A percentile compares a stretch with the other conserved stretches of the same genome.
phyloP scores from a whole-genome alignment of 2,113 vertebrate species.

The Amblyopsis rosae region DNA sequence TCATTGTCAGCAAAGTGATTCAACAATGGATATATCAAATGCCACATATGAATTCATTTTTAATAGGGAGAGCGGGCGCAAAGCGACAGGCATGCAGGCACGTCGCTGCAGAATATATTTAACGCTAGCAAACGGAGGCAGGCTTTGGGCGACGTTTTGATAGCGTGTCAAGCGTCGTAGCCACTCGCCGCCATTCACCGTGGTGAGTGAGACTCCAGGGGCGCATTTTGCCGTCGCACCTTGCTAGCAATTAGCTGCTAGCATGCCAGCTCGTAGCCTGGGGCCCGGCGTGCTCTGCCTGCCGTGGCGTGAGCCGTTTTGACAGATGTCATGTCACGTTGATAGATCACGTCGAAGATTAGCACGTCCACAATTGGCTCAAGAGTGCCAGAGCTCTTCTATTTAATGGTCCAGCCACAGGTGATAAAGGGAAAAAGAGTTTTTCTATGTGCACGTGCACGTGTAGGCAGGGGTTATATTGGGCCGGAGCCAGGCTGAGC shows the following conservation, averaged over 20 bases:
- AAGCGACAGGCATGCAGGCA: slow-evolving; percentile 26
- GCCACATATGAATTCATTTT: slow-evolving; percentile 63
- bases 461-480: background rate
- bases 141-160: slow-evolving; percentile 41
- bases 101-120: slow-evolving; percentile 26
- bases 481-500: too few species aligned
- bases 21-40: slow-evolving; percentile 59
- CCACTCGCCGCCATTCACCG: slow-evolving; percentile 52
- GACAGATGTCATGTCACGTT: slow-evolving; percentile 50
- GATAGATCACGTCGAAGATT: slow-evolving; percentile 32
- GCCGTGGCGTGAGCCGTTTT: slow-evolving; percentile 32
- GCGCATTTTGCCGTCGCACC: slow-evolving; percentile 24
- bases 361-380: slow-evolving; percentile 12
- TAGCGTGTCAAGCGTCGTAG: slow-evolving; percentile 50
- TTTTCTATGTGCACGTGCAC: background rate
- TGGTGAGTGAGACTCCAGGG: slow-evolving; percentile 42
- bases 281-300: slow-evolving; percentile 2
- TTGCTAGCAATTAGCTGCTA: slow-evolving; percentile 11
- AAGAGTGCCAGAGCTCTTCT: slow-evolving; percentile 30
- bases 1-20: slow-evolving; percentile 58
- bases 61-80: slow-evolving; percentile 42
- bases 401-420: slow-evolving; percentile 26
- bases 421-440: background rate
- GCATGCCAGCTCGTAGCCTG: slow-evolving; percentile 5
- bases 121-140: slow-evolving; percentile 12